Percentiles rank a stretch among this genome's conserved stretches.
These are phyloP conservation scores for Cheiracanthium punctorium DNA, from an alignment of 2,888 invertebrate species.

Conservation along the genomic window DNA sequence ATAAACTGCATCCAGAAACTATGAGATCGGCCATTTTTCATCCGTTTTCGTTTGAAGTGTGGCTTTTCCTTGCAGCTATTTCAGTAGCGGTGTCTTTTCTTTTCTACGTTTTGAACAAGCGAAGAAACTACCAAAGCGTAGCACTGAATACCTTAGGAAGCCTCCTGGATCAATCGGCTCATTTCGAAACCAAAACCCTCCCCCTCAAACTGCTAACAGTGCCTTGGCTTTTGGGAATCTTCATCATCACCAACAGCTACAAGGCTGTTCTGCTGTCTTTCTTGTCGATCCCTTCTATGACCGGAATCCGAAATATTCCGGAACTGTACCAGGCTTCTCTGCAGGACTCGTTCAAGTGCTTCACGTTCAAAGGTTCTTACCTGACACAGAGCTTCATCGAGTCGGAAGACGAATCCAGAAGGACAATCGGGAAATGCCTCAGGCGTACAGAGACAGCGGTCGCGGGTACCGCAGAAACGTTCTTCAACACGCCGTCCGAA, in stretches of 20 bases:
- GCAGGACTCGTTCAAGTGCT: too few species aligned
- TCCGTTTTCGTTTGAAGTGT: not conserved
- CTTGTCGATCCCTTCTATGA: not conserved
- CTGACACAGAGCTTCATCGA: too few species aligned
- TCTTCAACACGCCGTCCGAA: too few species aligned
- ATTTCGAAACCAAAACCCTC: not conserved
- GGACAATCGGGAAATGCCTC: too few species aligned
- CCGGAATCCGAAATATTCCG: too few species aligned
- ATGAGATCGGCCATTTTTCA: not conserved
- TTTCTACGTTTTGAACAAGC: not conserved
- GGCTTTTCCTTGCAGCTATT: not conserved
- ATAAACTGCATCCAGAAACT: not conserved
- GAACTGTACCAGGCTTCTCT: too few species aligned
- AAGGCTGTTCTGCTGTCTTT: not conserved
- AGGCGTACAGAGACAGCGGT: too few species aligned
- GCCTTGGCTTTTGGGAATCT: not conserved
- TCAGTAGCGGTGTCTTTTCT: not conserved
- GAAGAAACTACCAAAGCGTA: not conserved
- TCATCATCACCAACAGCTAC: not conserved
- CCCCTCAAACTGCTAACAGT: not conserved
- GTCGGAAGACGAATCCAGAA: too few species aligned
- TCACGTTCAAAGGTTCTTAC: too few species aligned
- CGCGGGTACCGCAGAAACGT: too few species aligned
- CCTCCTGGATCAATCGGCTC: not conserved
- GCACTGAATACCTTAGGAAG: not conserved